Conservation (phyloP, 1,140 invertebrate genomes). For the Nasonia giraulti region DNA sequence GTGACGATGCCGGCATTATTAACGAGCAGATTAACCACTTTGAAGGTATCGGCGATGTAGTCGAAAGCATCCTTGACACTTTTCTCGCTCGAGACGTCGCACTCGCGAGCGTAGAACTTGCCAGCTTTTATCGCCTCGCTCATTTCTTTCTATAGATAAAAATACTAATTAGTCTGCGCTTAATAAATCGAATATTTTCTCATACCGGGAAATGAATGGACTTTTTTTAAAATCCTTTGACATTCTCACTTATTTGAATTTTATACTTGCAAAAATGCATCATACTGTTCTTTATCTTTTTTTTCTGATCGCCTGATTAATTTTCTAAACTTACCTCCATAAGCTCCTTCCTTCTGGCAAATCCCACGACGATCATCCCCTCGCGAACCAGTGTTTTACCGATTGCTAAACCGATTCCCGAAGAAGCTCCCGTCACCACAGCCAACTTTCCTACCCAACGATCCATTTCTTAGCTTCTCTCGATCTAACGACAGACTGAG, state of each 20-base stretch:
- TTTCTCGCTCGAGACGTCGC: constrained; percentile 78
- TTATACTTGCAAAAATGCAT: not conserved
- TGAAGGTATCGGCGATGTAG: constrained; percentile 75
- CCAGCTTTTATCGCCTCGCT: constrained; percentile 56
- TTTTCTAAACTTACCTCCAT: constrained; percentile 1
- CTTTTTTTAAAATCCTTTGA: not conserved
- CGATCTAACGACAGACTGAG: too few species aligned
- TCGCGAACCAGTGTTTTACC: not conserved
- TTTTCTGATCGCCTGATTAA: too few species aligned
- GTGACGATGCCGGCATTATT: constrained; percentile 80
- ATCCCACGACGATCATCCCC: not conserved
- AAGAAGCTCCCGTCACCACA: constrained; percentile 6
- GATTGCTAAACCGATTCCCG: not conserved
- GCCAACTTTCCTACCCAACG: constrained; percentile 20
- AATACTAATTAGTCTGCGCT: not conserved
- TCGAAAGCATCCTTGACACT: constrained; percentile 78
- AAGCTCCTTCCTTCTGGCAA: constrained; percentile 1
- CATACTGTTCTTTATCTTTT: too few species aligned
- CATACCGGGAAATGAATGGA: not conserved
- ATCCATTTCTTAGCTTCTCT: not conserved
- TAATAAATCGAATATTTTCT: not conserved
- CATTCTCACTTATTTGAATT: not conserved
- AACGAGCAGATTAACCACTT: constrained; percentile 79
- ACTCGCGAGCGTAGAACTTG: constrained; percentile 69
- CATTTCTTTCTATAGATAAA: constrained; percentile 52